Base-by-base conservation (phyloP, 2,888 invertebrate species). In the Drosophila atripex region DNA sequence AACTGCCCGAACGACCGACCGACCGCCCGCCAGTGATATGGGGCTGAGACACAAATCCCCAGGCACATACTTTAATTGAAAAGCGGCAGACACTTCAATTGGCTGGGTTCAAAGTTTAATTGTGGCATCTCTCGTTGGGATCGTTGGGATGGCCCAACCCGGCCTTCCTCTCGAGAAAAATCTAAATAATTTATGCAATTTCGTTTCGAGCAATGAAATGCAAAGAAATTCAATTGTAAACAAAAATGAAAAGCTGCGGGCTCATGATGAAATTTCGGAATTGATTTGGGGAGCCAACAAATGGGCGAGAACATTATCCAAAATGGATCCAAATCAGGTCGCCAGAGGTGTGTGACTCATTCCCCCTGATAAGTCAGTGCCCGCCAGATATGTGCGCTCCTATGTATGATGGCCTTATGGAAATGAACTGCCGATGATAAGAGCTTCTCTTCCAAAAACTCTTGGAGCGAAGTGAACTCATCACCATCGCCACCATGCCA, bases 171-270 rank as follows among this genome's bases (percentile, higher is more conserved):
- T 43, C 30, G 23, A 71, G 68, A 82, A 72, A 73, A 80, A 84
- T 83, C 63, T 39, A 71, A 83, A 77, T 66, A 80, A 77, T 84
- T 88, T 69, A 83, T 83, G 80, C 76, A 77, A 86, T 88, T 77
- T 72, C 72, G 70, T 75, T 69, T 21, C n/a, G 38, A 38, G 45
- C 52, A 49, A 73, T 84, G 46, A 72, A 71, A 72, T 75, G 80
- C 78, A 60, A 85, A 85, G 57, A 78, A 82, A 77, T 77, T 75
- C 77, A 73, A 83, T 83, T 61, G 77, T 76, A 87, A 86, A 88
- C 75, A 61, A 49, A 52, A 43, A 57, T 39, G 52, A 47, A 57
- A 69, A 71, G 66, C 83, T 87, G 76, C 76, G 86, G 72, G 76
- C 86, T 56, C 56, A 73, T 73, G 78, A 76, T 78, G 46, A 72